A percentile compares a stretch with the other conserved stretches of the same genome.
Evolutionary conservation across 2,113 vertebrate species (phyloP).

Genomic region (Ailuropoda melanoleuca): DNA sequence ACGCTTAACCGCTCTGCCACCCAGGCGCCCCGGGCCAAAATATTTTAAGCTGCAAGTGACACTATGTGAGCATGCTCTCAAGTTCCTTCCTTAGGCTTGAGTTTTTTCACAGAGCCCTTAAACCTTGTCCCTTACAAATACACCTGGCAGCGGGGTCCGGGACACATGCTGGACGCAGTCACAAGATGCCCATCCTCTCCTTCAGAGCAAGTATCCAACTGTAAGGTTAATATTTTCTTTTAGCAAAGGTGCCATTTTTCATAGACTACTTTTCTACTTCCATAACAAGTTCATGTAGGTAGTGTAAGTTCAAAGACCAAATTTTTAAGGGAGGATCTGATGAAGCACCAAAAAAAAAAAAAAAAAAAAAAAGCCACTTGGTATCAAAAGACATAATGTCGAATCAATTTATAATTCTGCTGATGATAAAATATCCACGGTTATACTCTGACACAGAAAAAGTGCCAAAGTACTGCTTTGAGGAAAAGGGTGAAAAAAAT

Average conservation of each 20-base stretch:
- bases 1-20: no score
- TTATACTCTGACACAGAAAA: not conserved
- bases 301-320: constrained; percentile 14
- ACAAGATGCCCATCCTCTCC: not conserved
- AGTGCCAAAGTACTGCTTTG: not conserved
- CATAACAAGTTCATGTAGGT: not conserved
- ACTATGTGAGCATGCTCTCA: not conserved
- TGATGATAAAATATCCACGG: not conserved
- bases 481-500: not conserved
- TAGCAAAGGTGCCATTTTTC: not conserved
- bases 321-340: not conserved
- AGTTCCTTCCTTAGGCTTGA: not conserved
- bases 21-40: no score
- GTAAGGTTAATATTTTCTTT: not conserved
- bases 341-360: not conserved
- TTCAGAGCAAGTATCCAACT: not conserved
- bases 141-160: not conserved
- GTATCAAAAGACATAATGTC: not conserved
- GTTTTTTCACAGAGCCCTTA: not conserved
- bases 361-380: not conserved
- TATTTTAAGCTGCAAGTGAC: not conserved
- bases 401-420: not conserved
- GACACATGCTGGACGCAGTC: rapidly evolving
- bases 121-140: not conserved
- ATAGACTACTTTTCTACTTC: constrained; percentile 41